Percentiles rank a stretch among this genome's conserved stretches.
phyloP scores from a whole-genome alignment of 2,113 vertebrate species.

The Mustelus asterias region DNA sequence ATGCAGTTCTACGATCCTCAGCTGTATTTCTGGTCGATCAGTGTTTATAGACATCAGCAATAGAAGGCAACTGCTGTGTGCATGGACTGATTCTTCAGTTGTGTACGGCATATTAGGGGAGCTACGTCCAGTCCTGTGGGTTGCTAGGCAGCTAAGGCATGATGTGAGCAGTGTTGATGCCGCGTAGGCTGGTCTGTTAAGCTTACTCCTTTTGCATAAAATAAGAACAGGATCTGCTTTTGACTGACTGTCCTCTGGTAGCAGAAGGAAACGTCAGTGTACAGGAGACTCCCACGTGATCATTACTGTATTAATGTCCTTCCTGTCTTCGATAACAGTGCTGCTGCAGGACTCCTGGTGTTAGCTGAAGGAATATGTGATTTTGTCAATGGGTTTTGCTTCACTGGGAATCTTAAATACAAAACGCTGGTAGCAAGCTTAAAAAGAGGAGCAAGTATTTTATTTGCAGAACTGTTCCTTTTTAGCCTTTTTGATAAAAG shows the following conservation, averaged over 20 bases:
- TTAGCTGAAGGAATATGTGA: conserved; percentile 19
- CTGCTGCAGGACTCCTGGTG: conserved; percentile 30
- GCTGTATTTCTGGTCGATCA: conserved; percentile 59
- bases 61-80: conserved; percentile 48
- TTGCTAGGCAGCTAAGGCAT: conserved; percentile 64
- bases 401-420: not conserved
- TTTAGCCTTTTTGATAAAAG: not conserved
- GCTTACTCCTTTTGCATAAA: conserved; percentile 15
- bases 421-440: not conserved
- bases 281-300: conserved; percentile 69
- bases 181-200: conserved; percentile 43
- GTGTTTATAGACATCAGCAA: conserved; percentile 43
- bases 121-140: conserved; percentile 54
- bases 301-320: conserved; percentile 44
- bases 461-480: not conserved
- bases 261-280: conserved; percentile 74
- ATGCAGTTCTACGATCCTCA: conserved; percentile 60
- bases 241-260: conserved; percentile 77
- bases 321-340: conserved; percentile 15
- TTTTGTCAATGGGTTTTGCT: conserved; percentile 18
- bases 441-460: not conserved
- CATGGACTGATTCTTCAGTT: conserved; percentile 45
- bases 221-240: conserved; percentile 55
- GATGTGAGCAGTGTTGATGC: conserved; percentile 47
- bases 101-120: conserved; percentile 45